phyloP scores from a whole-genome alignment of 1,140 invertebrate species.

The Ruditapes philippinarum region DNA sequence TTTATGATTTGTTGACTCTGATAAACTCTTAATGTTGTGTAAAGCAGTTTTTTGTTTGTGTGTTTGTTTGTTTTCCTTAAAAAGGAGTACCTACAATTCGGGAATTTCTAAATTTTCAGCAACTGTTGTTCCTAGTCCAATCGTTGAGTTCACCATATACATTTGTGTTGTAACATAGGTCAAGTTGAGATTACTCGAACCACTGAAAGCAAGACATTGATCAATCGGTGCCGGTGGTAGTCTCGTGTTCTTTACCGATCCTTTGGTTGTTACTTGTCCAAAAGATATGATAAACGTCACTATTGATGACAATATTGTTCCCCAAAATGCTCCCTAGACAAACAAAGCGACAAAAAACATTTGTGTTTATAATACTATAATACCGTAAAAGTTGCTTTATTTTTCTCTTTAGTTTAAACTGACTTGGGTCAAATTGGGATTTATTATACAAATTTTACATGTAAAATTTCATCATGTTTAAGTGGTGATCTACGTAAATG shows the following conservation, averaged over 20 bases:
- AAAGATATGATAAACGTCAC: conserved; percentile 22
- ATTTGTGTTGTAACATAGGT: background rate
- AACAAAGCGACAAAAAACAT: too few relatives aligned
- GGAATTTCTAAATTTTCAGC: background rate
- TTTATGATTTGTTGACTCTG: too few relatives aligned
- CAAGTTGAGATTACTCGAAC: background rate
- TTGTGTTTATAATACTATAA: too few relatives aligned
- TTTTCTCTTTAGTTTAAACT: too few relatives aligned
- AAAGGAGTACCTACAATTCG: background rate
- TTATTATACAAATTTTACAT: too few relatives aligned
- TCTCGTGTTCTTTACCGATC: conserved; percentile 43
- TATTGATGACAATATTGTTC: conserved; percentile 13
- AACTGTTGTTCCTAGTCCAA: background rate
- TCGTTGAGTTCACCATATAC: background rate
- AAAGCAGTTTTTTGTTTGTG: too few relatives aligned
- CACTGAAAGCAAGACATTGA: background rate
- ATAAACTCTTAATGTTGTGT: too few relatives aligned
- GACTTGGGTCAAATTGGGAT: too few relatives aligned
- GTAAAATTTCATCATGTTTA: too few relatives aligned
- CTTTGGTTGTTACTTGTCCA: conserved; percentile 57
- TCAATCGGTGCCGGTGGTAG: conserved; percentile 40
- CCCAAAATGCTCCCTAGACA: conserved; percentile 53
- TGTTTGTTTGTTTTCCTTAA: too few relatives aligned
- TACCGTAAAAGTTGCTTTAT: too few relatives aligned
- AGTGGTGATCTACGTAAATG: too few relatives aligned